These are phyloP conservation scores for Chrysaora quinquecirrha DNA, from an alignment of 30 jellyfish, hydroid and myxozoan species.

Conservation along the genomic window DNA sequence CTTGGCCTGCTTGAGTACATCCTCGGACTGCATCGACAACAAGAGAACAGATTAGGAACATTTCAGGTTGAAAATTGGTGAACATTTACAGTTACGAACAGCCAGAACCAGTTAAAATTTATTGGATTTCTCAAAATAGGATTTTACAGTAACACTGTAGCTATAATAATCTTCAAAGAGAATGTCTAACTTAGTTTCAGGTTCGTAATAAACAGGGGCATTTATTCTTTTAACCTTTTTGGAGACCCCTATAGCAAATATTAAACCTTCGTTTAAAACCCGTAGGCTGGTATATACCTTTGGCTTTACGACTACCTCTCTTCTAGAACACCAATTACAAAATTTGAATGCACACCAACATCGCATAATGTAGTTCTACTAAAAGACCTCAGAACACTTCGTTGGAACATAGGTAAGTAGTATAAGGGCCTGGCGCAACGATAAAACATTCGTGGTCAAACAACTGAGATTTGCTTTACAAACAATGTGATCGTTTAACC, in stretches of 20 bases:
- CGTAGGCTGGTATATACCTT: too few species aligned
- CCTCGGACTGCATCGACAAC: neutral
- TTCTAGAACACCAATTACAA: constrained; percentile 26
- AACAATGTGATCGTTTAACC: too few species aligned
- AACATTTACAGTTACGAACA: too few species aligned
- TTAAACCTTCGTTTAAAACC: too few species aligned
- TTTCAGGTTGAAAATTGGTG: too few species aligned
- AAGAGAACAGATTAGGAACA: too few species aligned
- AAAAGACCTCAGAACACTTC: constrained; percentile 16
- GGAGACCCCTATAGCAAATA: neutral
- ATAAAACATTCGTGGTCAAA: too few species aligned
- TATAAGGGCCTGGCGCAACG: too few species aligned
- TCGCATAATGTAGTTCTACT: constrained; percentile 15
- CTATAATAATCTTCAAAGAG: neutral
- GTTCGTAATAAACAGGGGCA: neutral
- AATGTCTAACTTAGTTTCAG: neutral
- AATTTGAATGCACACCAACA: constrained; percentile 1
- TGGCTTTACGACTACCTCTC: neutral
- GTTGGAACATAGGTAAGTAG: constrained; percentile 31
- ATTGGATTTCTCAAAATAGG: too few species aligned
- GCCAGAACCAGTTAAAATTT: too few species aligned
- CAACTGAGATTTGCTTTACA: too few species aligned
- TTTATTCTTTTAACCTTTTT: neutral
- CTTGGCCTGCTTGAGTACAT: neutral
- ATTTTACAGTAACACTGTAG: neutral